These are phyloP conservation scores for Nomada ruficornis DNA, from an alignment of 2,888 invertebrate species.

Conservation along the genomic window DNA sequence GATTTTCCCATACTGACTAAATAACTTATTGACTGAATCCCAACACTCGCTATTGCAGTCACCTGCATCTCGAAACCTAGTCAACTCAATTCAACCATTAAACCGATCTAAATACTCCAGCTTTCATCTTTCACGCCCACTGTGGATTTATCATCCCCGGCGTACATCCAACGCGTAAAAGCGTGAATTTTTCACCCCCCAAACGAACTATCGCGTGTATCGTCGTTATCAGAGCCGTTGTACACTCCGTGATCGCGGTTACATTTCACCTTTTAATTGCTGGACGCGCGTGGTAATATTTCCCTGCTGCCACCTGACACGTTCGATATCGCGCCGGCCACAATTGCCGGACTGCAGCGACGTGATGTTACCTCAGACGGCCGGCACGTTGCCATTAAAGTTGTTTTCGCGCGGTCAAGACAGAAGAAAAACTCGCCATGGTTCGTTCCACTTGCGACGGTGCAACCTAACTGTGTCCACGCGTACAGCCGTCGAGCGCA, in stretches of 20 bases:
- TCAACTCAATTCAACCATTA: too few species aligned
- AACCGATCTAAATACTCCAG: too few species aligned
- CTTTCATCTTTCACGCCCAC: too few species aligned
- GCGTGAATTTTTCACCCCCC: not conserved
- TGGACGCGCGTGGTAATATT: not conserved
- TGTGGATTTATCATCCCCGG: too few species aligned
- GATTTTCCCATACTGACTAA: too few species aligned
- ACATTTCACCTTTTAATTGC: slow-evolving; percentile 43
- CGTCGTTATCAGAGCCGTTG: slow-evolving; percentile 55
- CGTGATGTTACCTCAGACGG: slow-evolving; percentile 19
- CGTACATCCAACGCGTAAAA: too few species aligned
- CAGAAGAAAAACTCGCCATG: too few species aligned
- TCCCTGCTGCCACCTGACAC: slow-evolving; percentile 1
- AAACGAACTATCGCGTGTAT: slow-evolving; percentile 42
- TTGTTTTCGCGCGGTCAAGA: slow-evolving; percentile 32
- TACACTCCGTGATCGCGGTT: slow-evolving; percentile 17
- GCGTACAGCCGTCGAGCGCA: not conserved
- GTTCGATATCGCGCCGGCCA: slow-evolving; percentile 25
- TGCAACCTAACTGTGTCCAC: too few species aligned
- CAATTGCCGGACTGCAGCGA: slow-evolving; percentile 5
- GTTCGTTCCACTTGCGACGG: too few species aligned
- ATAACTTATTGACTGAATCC: too few species aligned
- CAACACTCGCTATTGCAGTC: too few species aligned
- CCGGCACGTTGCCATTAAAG: slow-evolving; percentile 26
- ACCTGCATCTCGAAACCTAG: too few species aligned